These are phyloP conservation scores for Diaphora mendica DNA, from an alignment of 2,888 invertebrate genomes.

Conservation along the genomic window DNA sequence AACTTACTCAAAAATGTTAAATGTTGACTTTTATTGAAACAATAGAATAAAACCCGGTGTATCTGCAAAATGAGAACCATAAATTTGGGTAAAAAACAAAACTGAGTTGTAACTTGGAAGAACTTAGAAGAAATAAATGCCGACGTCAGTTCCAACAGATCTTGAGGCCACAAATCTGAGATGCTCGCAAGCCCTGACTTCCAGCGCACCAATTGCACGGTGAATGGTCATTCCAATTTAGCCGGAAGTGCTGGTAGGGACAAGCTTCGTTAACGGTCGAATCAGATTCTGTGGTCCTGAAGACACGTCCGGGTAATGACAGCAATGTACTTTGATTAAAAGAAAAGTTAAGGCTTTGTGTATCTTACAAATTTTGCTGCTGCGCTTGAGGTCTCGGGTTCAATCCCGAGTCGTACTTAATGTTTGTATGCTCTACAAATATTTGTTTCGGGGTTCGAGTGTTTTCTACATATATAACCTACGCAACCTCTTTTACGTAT, in stretches of 20 bases:
- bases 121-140: neutral
- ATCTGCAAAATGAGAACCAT: neutral
- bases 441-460: too few relatives aligned
- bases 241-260: conserved; percentile 28
- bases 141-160: neutral
- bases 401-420: too few relatives aligned
- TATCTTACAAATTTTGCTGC: too few relatives aligned
- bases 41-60: neutral
- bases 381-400: too few relatives aligned
- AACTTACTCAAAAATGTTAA: neutral
- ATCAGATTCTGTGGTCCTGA: conserved; percentile 24
- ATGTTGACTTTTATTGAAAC: neutral
- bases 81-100: too few relatives aligned
- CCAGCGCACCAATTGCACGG: conserved; percentile 43
- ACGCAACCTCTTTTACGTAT: too few relatives aligned
- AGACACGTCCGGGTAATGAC: conserved; percentile 30
- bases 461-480: too few relatives aligned
- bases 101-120: too few relatives aligned
- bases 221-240: conserved; percentile 56
- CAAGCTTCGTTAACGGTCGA: conserved; percentile 31
- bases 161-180: conserved; percentile 27
- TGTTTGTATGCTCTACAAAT: too few relatives aligned
- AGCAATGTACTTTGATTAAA: conserved; percentile 5
- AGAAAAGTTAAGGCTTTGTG: neutral
- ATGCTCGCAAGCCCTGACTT: conserved; percentile 18